These are phyloP conservation scores for Venustoraphidia nigricollis DNA, from an alignment of 2,888 invertebrate species.

Conservation along the genomic window DNA sequence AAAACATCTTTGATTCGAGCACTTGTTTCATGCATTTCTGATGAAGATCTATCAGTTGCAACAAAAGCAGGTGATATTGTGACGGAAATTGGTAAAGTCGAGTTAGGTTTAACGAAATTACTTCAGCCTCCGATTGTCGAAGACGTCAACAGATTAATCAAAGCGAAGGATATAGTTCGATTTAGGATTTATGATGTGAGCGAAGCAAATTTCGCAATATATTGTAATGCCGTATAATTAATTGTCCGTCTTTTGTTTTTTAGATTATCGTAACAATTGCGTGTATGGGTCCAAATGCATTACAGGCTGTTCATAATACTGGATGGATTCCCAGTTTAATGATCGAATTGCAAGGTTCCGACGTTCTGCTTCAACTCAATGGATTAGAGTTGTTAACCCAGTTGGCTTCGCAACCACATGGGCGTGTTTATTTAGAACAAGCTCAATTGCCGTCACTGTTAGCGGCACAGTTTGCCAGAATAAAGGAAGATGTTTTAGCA, in stretches of 20 bases:
- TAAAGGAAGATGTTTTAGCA: slow-evolving; percentile 45
- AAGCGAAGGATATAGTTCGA: slow-evolving; percentile 39
- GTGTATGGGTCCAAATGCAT: neutral
- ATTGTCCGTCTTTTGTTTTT: slow-evolving; percentile 1
- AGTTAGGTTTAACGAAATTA: slow-evolving; percentile 30
- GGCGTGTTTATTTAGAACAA: slow-evolving; percentile 54
- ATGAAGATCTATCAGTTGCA: slow-evolving; percentile 42
- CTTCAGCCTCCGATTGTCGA: slow-evolving; percentile 38
- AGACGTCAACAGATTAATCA: slow-evolving; percentile 38
- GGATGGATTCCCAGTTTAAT: slow-evolving; percentile 53
- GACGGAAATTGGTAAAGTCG: slow-evolving; percentile 27
- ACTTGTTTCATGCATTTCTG: slow-evolving; percentile 39
- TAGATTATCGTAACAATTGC: slow-evolving; percentile 3
- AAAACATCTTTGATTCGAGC: slow-evolving; percentile 31
- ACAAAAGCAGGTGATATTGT: slow-evolving; percentile 41
- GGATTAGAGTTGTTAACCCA: slow-evolving; percentile 62
- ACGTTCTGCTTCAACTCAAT: slow-evolving; percentile 65
- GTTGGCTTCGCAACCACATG: slow-evolving; percentile 53
- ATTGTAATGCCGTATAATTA: neutral
- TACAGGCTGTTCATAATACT: slow-evolving; percentile 30
- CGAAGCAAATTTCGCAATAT: neutral
- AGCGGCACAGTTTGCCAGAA: slow-evolving; percentile 38
- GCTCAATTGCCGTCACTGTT: slow-evolving; percentile 48
- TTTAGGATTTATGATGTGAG: slow-evolving; percentile 54
- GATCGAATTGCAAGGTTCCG: slow-evolving; percentile 48